Percentiles rank a stretch among this genome's conserved stretches.
These are phyloP conservation scores for Atta colombica DNA, from an alignment of 1,140 invertebrate species.

Conservation along the genomic window DNA sequence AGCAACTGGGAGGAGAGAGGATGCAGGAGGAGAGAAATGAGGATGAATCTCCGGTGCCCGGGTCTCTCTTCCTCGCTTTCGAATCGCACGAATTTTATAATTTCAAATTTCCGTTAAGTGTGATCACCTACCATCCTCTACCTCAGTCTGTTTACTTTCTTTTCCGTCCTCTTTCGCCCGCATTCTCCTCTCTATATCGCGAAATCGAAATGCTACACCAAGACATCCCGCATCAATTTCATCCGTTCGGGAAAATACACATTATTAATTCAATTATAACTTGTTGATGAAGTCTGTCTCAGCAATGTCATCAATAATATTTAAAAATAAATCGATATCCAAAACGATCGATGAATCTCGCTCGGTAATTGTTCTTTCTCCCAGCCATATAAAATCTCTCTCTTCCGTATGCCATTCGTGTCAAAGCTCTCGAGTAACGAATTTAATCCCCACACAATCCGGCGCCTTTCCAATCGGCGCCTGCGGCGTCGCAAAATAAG, in stretches of 20 bases:
- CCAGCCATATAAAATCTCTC: constrained; percentile 46
- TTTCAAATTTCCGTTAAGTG: constrained; percentile 77
- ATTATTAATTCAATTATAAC: background rate
- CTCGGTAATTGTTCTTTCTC: constrained; percentile 59
- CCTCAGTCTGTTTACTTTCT: constrained; percentile 8
- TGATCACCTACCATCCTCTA: constrained; percentile 30
- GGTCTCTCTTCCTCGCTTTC: constrained; percentile 28
- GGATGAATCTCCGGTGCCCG: constrained; percentile 45
- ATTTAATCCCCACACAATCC: constrained; percentile 69
- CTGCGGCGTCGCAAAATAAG: constrained; percentile 62
- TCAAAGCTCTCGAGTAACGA: constrained; percentile 61
- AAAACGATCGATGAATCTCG: constrained; percentile 35
- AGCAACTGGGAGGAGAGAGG: constrained; percentile 49
- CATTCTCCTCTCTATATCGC: constrained; percentile 10
- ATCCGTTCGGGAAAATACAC: background rate
- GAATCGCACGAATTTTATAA: constrained; percentile 70
- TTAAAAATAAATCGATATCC: constrained; percentile 30
- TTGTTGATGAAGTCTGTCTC: constrained; percentile 4
- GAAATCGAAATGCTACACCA: background rate
- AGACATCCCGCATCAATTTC: background rate
- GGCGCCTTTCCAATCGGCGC: constrained; percentile 40
- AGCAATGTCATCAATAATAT: constrained; percentile 21
- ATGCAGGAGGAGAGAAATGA: constrained; percentile 38
- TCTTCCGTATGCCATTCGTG: constrained; percentile 48
- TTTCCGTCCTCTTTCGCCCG: background rate